Evolutionary conservation across 2,888 invertebrate genomes (phyloP), one percentile per base, ranked within the genome.

Genomic region (Phengaris alcon): DNA sequence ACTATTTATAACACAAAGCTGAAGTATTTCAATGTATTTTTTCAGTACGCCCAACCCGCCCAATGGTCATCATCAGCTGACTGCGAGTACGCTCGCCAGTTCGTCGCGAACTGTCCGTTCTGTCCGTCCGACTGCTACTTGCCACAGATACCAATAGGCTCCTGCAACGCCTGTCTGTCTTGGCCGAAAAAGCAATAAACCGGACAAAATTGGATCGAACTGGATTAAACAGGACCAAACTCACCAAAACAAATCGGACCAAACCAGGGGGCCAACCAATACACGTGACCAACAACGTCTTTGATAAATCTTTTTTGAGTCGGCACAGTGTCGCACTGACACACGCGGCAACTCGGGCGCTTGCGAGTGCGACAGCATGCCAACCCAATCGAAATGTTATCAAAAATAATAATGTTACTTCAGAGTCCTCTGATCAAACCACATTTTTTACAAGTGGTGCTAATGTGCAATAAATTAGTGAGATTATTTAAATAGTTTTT

Each of bases 71-170:
- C 78, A 0, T 75, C 81, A 0, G 13, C 80, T 0, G 48, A 78
- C 0, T 90, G 91, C 78, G 74, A 74, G n/a, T 79, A 81, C 76
- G 75, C 88, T 0, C 86, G 84, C 0, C 81, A 83, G 74, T 90
- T 79, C 79, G 88, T 87, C 0, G 81, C 79, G 0, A 77, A 82
- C 1, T 91, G 91, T 57, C 88, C 91, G 0, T 78, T 87, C 6
- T 91, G 91, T 73, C 91, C 91, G 0, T n/a, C 10, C 0, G 83
- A 84, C 7, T 91, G 91, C 79, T 89, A 86, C 80, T 81, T 82
- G 0, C n/a, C 82, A 0, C 80, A 80, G 5, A 80, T 90, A 0
- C 91, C 91, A 0, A 69, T 52, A 9, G 89, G 89, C 0, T 84
- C 90, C 9, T 91, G 91, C 77, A 89, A 89, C 76, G 88, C 90